Evolutionary conservation across 2,888 invertebrate genomes (phyloP), one percentile per base, ranked within the genome.

Genomic region (Smittia aterrima): DNA sequence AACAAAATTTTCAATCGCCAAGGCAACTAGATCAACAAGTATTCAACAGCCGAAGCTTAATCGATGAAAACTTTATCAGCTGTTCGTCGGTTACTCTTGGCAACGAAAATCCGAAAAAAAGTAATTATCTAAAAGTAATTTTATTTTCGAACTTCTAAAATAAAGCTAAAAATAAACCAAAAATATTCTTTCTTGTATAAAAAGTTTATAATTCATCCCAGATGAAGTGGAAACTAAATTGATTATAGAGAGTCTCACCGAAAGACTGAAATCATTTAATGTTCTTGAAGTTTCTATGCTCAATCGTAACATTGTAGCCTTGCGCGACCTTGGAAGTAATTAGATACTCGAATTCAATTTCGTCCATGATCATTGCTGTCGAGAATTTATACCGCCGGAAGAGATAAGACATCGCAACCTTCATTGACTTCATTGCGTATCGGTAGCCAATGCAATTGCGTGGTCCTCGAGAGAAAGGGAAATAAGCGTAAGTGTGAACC

Each of bases 331-430:
- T 47, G 4, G 16, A 13, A 3, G 11, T n/a, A 47, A 47, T 47
- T 47, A 16, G 4, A 11, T 11, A 47, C 80, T 80, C 78, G 75
- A 80, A 81, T 40, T 79, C 77, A n/a, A 82, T 77, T 75, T 81
- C 79, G 54, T 80, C 76, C 71, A 80, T 80, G 6, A 78, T 78
- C 62, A 81, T 80, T 13, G 76, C 78, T 0, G 82, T 82, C 13
- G 77, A 77, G 67, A 82, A 80, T 4, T 75, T 77, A 75, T 78
- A 82, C 58, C 80, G 80, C 38, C 80, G 77, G 13, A 82, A 54
- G 13, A 82, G 72, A 64, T 81, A 80, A 0, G 80, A 79, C 66
- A 82, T 70, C 0, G 80, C 78, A 0, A 82, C 76, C 76, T 82
- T 82, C 0, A 78, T 76, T 27, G 64, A 54, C 54, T 27, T 38